These are phyloP conservation scores for Cydia pomonella DNA, from an alignment of 1,140 invertebrate species.

Conservation along the genomic window DNA sequence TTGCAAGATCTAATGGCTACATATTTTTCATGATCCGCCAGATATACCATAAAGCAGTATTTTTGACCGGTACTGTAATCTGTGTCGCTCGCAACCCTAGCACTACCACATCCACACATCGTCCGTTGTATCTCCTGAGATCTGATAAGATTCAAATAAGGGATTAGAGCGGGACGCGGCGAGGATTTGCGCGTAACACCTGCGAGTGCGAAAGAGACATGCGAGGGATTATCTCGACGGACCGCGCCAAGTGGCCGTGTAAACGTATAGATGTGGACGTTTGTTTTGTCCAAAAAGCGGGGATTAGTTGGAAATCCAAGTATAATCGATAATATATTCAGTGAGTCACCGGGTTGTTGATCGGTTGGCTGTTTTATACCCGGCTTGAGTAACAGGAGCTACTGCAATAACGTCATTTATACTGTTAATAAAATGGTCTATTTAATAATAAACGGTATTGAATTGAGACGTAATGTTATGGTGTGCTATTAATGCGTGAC, in stretches of 20 bases:
- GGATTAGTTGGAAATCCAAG: constrained; percentile 19
- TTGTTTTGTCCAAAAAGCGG: constrained; percentile 29
- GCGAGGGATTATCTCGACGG: constrained; percentile 77
- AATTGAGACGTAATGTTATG: neutral
- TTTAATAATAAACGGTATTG: neutral
- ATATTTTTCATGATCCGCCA: too few relatives aligned
- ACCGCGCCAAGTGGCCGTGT: constrained; percentile 59
- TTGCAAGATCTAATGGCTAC: too few relatives aligned
- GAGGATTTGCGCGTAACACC: constrained; percentile 67
- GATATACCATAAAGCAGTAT: too few relatives aligned
- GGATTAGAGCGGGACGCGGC: constrained; percentile 76
- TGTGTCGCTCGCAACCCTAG: constrained; percentile 56
- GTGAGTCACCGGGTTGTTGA: neutral
- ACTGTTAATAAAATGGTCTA: neutral
- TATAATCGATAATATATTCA: constrained; percentile 19
- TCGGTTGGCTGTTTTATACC: constrained; percentile 4
- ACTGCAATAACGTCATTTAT: neutral
- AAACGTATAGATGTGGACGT: constrained; percentile 11
- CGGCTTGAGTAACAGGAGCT: neutral
- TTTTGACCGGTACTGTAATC: neutral
- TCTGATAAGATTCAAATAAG: constrained; percentile 82
- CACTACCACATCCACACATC: constrained; percentile 67
- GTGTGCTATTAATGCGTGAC: too few relatives aligned
- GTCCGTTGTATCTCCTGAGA: constrained; percentile 75
- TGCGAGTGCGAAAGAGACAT: constrained; percentile 59